These are phyloP conservation scores for Leuciscus idus DNA, from an alignment of 2,113 vertebrate species.

Conservation along the genomic window DNA sequence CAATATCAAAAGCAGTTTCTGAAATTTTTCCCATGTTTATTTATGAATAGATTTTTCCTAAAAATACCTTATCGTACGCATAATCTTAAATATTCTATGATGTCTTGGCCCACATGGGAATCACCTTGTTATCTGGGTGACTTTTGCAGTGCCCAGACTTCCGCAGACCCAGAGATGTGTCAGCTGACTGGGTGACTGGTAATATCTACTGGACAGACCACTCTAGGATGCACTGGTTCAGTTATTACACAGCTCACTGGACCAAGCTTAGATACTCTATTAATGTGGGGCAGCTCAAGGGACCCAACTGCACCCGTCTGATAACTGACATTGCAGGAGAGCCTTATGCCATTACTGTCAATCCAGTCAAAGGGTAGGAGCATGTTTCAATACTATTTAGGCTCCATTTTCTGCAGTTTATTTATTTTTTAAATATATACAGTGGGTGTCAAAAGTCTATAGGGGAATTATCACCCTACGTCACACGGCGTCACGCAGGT, in stretches of 20 bases:
- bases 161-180: slow-evolving; percentile 91
- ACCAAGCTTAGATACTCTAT: slow-evolving; percentile 96
- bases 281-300: slow-evolving; percentile 93
- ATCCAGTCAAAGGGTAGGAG: slow-evolving; percentile 89
- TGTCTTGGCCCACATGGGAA: slow-evolving; percentile 19
- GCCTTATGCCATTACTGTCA: slow-evolving; percentile 93
- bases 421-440: background rate
- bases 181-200: slow-evolving; percentile 96
- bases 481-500: no score
- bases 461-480: no score
- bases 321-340: slow-evolving; percentile 95
- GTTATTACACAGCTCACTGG: slow-evolving; percentile 99
- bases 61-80: background rate
- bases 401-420: background rate
- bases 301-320: slow-evolving; percentile 93
- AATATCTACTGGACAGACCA: slow-evolving; percentile 99
- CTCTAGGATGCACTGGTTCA: slow-evolving; percentile 98
- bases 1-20: background rate
- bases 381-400: background rate
- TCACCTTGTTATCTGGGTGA: slow-evolving; percentile 40
- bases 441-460: background rate
- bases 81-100: slow-evolving; percentile 2
- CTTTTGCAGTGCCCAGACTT: slow-evolving; percentile 91
- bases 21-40: background rate
- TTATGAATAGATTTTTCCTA: background rate